A percentile compares a stretch with the other conserved stretches of the same genome.
Conservation (phyloP, 2,797 vertebrate genomes). For the Rhodeus uyekii region DNA sequence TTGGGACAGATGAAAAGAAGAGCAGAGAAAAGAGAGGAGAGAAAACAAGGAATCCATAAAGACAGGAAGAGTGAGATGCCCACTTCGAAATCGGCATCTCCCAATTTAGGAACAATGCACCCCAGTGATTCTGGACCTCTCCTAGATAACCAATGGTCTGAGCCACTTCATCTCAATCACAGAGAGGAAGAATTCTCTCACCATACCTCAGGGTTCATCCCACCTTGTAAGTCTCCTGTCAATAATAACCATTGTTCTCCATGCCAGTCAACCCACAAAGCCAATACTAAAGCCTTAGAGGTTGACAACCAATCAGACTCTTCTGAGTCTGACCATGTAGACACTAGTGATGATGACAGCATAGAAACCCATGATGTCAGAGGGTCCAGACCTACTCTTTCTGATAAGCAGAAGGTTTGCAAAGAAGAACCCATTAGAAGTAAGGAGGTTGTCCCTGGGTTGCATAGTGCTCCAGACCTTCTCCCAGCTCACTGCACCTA, state of each 20-base stretch:
- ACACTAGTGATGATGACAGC: constrained; percentile 42
- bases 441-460: constrained; percentile 58
- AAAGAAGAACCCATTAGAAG: background rate
- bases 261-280: constrained; percentile 64
- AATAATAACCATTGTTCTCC: constrained; percentile 53
- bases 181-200: constrained; percentile 57
- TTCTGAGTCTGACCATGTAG: constrained; percentile 32
- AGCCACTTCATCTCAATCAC: constrained; percentile 60
- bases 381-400: background rate
- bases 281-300: constrained; percentile 50
- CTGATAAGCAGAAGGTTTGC: constrained; percentile 7
- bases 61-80: constrained; percentile 21
- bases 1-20: constrained; percentile 58
- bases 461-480: constrained; percentile 75
- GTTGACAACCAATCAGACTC: constrained; percentile 39
- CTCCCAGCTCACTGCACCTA: constrained; percentile 75
- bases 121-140: constrained; percentile 25
- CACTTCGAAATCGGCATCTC: constrained; percentile 5
- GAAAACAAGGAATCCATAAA: constrained; percentile 51
- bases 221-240: constrained; percentile 18
- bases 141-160: constrained; percentile 13
- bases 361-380: constrained; percentile 1
- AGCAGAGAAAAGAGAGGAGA: constrained; percentile 51
- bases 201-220: constrained; percentile 58
- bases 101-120: background rate